These are phyloP conservation scores for Lepidotrigona ventralis DNA, from an alignment of 1,140 invertebrate genomes.

Conservation along the genomic window DNA sequence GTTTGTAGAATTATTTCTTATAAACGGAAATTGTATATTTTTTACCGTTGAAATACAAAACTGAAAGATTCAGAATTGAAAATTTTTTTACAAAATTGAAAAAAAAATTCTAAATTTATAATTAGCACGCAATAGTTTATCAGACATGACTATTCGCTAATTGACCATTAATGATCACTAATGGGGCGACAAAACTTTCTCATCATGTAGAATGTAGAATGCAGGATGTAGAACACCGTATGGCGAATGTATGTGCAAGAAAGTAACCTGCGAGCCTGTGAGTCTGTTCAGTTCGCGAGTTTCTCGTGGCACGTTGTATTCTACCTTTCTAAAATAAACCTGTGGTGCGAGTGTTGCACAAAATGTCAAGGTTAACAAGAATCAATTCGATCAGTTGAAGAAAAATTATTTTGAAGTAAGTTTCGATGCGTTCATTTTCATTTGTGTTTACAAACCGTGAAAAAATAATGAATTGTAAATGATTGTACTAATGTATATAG, in stretches of 20 bases:
- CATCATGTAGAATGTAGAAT: neutral
- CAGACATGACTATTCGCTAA: neutral
- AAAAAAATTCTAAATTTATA: too few species aligned
- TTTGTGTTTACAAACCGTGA: constrained; percentile 22
- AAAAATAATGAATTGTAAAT: constrained; percentile 45
- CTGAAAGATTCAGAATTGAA: too few species aligned
- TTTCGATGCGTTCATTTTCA: constrained; percentile 19
- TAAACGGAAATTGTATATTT: too few species aligned
- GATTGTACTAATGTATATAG: constrained; percentile 10
- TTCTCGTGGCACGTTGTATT: constrained; percentile 31
- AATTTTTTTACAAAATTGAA: too few species aligned
- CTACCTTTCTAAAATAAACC: constrained; percentile 71
- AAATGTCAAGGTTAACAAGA: constrained; percentile 72
- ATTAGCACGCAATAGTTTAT: too few species aligned
- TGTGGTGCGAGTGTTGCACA: constrained; percentile 30
- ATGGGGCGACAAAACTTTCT: neutral
- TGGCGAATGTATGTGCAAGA: neutral
- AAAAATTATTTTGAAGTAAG: constrained; percentile 28
- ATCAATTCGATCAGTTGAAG: constrained; percentile 43
- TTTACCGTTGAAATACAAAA: too few species aligned
- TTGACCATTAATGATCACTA: neutral
- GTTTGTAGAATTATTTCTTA: too few species aligned
- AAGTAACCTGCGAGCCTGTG: neutral
- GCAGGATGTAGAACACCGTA: neutral
- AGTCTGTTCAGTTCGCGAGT: constrained; percentile 27